Evolutionary conservation across 2,113 vertebrate genomes (phyloP).

Genomic region (Prochilodus magdalenae): DNA sequence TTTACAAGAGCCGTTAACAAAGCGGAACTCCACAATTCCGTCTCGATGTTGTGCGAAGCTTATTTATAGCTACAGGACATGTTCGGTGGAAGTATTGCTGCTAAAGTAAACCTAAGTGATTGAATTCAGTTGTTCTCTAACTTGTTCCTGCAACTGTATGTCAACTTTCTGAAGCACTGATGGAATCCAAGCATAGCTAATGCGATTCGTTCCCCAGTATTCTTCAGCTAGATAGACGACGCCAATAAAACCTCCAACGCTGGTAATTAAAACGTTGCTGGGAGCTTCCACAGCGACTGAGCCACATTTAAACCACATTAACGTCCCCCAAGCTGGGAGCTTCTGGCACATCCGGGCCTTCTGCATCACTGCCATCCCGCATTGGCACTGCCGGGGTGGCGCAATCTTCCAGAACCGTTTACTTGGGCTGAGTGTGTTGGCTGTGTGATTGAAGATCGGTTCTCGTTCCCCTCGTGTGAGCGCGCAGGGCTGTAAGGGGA

Average conservation of each 20-base stretch:
- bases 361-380: slow-evolving; percentile 18
- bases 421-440: neutral
- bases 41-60: no score
- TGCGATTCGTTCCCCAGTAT: neutral
- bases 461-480: neutral
- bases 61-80: no score
- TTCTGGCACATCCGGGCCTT: neutral
- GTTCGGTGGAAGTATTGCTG: no score
- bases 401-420: neutral
- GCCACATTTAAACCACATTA: neutral
- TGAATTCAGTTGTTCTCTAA: no score
- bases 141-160: no score
- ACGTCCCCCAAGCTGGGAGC: slow-evolving; percentile 4
- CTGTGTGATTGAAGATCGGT: neutral
- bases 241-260: neutral
- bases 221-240: neutral
- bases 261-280: neutral
- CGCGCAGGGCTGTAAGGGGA: slow-evolving; percentile 19
- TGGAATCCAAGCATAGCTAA: neutral
- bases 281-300: neutral
- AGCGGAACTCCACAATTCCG: no score
- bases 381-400: slow-evolving; percentile 18
- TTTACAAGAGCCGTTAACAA: no score
- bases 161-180: no score
- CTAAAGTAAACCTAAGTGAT: no score